Conservation (phyloP, 2,113 vertebrate species). For the Pelecanus crispus region DNA sequence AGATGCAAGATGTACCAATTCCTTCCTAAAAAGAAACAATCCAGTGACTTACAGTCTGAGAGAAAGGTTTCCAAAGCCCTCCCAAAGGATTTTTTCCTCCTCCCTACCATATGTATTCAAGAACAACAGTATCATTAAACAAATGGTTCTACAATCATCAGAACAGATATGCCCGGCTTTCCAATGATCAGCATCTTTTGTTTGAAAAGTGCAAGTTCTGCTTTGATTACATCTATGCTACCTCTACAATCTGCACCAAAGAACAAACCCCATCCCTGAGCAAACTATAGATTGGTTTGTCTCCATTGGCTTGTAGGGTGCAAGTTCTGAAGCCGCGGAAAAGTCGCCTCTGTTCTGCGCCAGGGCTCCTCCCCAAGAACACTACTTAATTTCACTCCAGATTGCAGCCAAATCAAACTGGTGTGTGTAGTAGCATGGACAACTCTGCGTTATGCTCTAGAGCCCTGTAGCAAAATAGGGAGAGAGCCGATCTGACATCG, state of each 20-base stretch:
- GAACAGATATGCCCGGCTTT: background rate
- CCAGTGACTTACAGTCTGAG: background rate
- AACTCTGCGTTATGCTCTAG: background rate
- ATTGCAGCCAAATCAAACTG: background rate
- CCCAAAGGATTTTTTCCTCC: background rate
- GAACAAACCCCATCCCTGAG: background rate
- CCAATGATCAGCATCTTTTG: background rate
- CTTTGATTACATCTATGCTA: background rate
- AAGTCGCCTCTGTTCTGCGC: background rate
- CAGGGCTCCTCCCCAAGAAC: background rate
- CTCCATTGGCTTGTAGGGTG: background rate
- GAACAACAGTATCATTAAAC: background rate
- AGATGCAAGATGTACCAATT: conserved; percentile 15
- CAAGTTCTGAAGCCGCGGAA: background rate
- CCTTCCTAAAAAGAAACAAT: background rate
- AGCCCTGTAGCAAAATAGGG: background rate
- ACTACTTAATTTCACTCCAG: background rate
- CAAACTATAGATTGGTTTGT: background rate
- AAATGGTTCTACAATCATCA: background rate
- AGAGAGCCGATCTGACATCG: background rate
- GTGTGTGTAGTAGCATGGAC: background rate
- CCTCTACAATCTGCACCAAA: background rate
- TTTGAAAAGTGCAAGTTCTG: background rate
- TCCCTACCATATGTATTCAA: background rate
- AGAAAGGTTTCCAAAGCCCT: background rate